Conservation (phyloP, 1,140 invertebrate genomes). For the Drosophila pseudoobscura region DNA sequence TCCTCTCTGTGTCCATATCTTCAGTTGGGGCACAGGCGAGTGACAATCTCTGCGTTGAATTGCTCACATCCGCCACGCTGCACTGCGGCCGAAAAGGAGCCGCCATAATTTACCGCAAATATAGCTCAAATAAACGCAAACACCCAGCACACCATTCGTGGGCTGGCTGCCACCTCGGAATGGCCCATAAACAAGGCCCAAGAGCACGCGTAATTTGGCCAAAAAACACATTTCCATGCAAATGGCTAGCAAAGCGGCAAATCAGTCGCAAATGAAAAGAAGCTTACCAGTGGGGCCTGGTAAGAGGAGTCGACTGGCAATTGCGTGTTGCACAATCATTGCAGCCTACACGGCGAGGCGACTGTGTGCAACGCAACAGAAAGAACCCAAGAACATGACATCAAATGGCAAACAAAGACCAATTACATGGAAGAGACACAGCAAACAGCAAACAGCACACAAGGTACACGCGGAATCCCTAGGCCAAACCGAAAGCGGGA, state of each 20-base stretch:
- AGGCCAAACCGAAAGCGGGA: background rate
- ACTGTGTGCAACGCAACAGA: constrained; percentile 38
- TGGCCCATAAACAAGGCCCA: constrained; percentile 72
- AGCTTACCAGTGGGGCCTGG: constrained; percentile 18
- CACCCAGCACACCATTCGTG: constrained; percentile 18
- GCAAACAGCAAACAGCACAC: constrained; percentile 22
- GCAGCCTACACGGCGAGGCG: constrained; percentile 54
- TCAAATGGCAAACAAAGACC: constrained; percentile 78
- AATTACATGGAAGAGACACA: constrained; percentile 64
- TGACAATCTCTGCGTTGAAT: constrained; percentile 65
- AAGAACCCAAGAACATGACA: constrained; percentile 69
- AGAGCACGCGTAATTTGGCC: constrained; percentile 75
- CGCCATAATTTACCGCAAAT: constrained; percentile 70
- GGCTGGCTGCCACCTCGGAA: constrained; percentile 23
- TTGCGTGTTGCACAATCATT: constrained; percentile 79
- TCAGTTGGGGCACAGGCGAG: constrained; percentile 19
- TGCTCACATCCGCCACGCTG: constrained; percentile 65
- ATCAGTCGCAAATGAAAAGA: constrained; percentile 64
- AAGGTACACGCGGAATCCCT: background rate
- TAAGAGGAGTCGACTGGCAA: constrained; percentile 41
- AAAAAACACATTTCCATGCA: constrained; percentile 64
- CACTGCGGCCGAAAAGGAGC: constrained; percentile 38
- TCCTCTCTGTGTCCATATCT: no score
- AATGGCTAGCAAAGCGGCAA: constrained; percentile 62
- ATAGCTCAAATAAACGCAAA: constrained; percentile 73